Conservation (phyloP, 1,140 invertebrate species). For the Drosophila orosa region DNA sequence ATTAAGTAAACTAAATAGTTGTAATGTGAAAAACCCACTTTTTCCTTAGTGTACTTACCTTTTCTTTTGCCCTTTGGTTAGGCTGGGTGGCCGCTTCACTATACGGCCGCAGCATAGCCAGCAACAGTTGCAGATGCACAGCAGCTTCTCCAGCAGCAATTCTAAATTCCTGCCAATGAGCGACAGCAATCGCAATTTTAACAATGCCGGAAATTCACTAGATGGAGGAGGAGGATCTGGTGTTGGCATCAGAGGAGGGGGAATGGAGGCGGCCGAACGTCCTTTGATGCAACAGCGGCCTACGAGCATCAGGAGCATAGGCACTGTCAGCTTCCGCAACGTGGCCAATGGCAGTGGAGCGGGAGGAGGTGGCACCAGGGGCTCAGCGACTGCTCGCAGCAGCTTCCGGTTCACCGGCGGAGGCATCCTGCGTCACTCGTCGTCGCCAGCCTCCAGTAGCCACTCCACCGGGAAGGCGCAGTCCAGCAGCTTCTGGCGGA, state of each 20-base stretch:
- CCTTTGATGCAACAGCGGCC: constrained; percentile 55
- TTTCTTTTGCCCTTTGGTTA: constrained; percentile 29
- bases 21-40: neutral
- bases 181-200: constrained; percentile 70
- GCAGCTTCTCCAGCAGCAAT: constrained; percentile 64
- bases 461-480: constrained; percentile 42
- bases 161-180: constrained; percentile 60
- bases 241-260: constrained; percentile 9
- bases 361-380: constrained; percentile 21
- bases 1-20: neutral
- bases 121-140: constrained; percentile 78
- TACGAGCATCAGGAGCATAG: constrained; percentile 44
- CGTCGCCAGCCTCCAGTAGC: constrained; percentile 40
- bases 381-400: constrained; percentile 39
- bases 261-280: constrained; percentile 43
- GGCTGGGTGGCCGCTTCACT: constrained; percentile 87
- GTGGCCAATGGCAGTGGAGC: constrained; percentile 43
- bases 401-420: constrained; percentile 67
- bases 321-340: constrained; percentile 62
- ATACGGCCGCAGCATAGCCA: constrained; percentile 85
- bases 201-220: constrained; percentile 28
- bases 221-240: constrained; percentile 8
- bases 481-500: constrained; percentile 70
- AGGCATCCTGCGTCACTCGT: constrained; percentile 74
- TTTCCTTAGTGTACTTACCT: neutral